Evolutionary conservation across 2,888 invertebrate genomes (phyloP).

Genomic region (Icerya purchasi): DNA sequence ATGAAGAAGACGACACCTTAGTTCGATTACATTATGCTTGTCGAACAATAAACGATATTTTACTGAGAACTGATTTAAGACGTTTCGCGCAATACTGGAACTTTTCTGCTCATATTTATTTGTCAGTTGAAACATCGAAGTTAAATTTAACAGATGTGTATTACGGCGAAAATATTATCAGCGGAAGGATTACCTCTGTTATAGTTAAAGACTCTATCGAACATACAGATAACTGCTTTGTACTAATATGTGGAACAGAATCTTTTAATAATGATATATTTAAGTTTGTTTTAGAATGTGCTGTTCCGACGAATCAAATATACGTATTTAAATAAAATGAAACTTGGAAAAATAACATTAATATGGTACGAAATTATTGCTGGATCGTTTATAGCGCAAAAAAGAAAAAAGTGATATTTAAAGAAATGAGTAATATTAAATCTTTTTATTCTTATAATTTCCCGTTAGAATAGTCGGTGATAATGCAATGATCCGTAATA

Average conservation of each 20-base stretch:
- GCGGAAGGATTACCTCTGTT: neutral
- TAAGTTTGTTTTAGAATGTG: conserved; percentile 1
- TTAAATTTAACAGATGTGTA: neutral
- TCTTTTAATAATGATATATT: conserved; percentile 5
- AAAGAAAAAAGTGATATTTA: no score
- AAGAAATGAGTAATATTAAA: no score
- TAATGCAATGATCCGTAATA: no score
- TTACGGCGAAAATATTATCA: conserved; percentile 5
- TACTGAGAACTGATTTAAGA: conserved; percentile 38
- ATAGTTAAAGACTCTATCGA: neutral
- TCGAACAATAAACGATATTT: conserved; percentile 31
- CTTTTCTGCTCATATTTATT: conserved; percentile 38
- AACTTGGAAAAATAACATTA: no score
- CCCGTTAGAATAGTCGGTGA: no score
- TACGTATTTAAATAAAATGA: neutral
- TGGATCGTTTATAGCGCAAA: no score
- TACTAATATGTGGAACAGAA: conserved; percentile 9
- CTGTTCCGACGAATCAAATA: neutral
- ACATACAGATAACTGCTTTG: neutral
- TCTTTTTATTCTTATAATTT: no score
- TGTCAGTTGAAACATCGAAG: conserved; percentile 9
- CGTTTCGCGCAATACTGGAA: conserved; percentile 45
- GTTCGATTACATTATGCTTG: conserved; percentile 41
- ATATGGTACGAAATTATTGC: no score
- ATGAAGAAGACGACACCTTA: conserved; percentile 44